Evolutionary conservation across 2,888 invertebrate species (phyloP), one percentile per base, ranked within the genome.

Genomic region (Andrena minutula): DNA sequence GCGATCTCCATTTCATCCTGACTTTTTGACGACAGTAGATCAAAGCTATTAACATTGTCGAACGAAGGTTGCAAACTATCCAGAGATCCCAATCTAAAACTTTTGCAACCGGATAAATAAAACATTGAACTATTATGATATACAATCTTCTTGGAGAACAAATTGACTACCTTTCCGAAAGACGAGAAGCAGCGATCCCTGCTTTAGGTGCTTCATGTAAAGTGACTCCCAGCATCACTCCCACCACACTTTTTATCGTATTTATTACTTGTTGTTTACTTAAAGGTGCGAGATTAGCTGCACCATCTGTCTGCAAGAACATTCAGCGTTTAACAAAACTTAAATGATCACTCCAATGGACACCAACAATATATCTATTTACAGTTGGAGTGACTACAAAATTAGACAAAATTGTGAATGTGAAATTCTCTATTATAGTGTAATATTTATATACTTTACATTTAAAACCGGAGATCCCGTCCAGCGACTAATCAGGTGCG

Each of bases 401-500:
- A 4, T 41, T 41, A 12, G 10, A 41, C 4, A 12, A 12, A 41
- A 41, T 41, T 41, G 3, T 12, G 41, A 41, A 12, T 12, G 12
- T 3, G 16, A 12, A 41, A 41, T 41, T 41, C 41, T 16, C 41
- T 41, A 1, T 4, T 16, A 16, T 12, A 41, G 16, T 35, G 35
- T 35, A 10, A 35, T 5, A 41, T 41, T 16, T 7, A 28, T 35
- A 61, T 30, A 47, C 28, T 26, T 84, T 85, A 86, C 82, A 4
- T 64, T 82, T 69, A 56, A n/a, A 5, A 53, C 7, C 8, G 26
- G 23, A 1, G 65, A 10, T 10, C 23, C 65, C 8, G 71, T 79
- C 75, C 85, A 88, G 7, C 80, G 86, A 28, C 30, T n/a, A 7
- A 90, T 23, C 26, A 90, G 30, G 20, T 80, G 70, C 0, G 75